phyloP scores from a whole-genome alignment of 2,797 vertebrate genomes.

The Cryptoprocta ferox region DNA sequence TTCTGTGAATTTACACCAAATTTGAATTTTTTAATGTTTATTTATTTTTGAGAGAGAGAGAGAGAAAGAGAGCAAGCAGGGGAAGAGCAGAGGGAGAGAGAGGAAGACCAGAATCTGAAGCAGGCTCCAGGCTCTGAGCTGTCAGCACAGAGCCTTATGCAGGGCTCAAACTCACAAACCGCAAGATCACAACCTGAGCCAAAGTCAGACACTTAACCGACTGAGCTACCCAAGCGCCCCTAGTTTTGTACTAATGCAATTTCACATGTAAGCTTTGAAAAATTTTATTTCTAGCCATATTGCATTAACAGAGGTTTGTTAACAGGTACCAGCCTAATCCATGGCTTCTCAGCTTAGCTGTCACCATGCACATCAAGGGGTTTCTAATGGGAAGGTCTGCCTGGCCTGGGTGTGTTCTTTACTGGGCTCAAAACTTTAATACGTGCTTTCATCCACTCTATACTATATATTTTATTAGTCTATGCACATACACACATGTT shows the following conservation, averaged over 20 bases:
- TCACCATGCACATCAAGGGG: background rate
- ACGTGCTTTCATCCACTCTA: background rate
- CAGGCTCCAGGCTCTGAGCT: no score
- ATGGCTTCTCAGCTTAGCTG: background rate
- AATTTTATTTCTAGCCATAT: slow-evolving; percentile 29
- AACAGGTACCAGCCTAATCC: background rate
- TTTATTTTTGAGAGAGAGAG: no score
- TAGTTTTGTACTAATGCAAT: background rate
- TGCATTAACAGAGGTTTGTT: background rate
- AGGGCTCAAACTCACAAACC: no score
- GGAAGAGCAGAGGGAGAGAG: no score
- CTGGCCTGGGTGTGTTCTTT: background rate
- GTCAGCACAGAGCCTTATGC: no score
- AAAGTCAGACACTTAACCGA: no score
- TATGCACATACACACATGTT: background rate
- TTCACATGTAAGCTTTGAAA: background rate
- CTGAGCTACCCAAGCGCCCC: no score
- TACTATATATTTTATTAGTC: background rate
- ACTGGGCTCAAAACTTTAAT: background rate
- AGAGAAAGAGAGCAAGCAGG: no score
- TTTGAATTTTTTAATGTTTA: background rate
- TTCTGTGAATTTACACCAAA: background rate
- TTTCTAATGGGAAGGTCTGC: background rate
- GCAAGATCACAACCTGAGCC: no score
- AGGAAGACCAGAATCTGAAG: no score